These are phyloP conservation scores for Gyps fulvus DNA, from an alignment of 2,113 vertebrate genomes.

Conservation along the genomic window DNA sequence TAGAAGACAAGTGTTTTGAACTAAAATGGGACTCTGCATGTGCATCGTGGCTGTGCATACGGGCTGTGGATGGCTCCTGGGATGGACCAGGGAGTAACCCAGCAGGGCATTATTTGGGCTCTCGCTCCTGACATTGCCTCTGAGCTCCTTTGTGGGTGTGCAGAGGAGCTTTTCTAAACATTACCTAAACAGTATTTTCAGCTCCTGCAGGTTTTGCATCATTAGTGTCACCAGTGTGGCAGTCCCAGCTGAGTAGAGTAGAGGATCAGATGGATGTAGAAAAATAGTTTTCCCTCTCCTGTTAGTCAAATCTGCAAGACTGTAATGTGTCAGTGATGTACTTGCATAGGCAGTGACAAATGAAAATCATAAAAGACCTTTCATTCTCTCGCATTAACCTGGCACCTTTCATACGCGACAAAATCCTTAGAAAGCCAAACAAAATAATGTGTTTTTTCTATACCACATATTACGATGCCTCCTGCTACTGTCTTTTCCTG, in stretches of 20 bases:
- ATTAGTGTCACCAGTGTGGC: neutral
- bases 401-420: neutral
- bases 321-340: neutral
- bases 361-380: neutral
- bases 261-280: neutral
- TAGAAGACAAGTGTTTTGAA: neutral
- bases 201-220: neutral
- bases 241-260: neutral
- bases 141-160: neutral
- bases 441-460: neutral
- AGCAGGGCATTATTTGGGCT: neutral
- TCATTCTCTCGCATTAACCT: neutral
- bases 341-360: neutral
- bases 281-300: neutral
- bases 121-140: neutral
- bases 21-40: neutral
- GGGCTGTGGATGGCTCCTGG: neutral
- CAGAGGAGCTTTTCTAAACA: neutral
- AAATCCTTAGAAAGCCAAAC: neutral
- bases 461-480: neutral
- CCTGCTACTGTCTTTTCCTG: neutral
- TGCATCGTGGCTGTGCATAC: accelerated
- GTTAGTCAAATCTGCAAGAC: neutral
- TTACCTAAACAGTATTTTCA: neutral
- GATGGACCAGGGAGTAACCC: neutral